Conservation (phyloP, 2,113 vertebrate genomes). For the Mastomys natalensis region DNA sequence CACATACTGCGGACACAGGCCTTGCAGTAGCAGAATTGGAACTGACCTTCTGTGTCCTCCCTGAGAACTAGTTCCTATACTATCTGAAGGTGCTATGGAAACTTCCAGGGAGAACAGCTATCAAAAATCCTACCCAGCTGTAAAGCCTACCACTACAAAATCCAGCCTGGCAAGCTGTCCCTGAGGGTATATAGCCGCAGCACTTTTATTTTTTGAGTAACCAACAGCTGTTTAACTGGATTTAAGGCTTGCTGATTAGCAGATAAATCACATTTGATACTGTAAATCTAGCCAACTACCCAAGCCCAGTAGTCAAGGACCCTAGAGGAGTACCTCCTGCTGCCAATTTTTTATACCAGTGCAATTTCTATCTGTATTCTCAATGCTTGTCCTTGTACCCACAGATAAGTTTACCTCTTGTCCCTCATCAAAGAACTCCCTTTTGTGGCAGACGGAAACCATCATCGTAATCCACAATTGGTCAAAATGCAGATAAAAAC, state of each 20-base stretch:
- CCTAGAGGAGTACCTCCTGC: not conserved
- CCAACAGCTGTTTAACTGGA: not conserved
- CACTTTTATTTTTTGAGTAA: not conserved
- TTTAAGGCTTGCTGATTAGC: not conserved
- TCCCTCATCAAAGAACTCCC: not conserved
- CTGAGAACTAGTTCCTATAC: not conserved
- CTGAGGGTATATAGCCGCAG: too few species aligned
- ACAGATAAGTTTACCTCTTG: not conserved
- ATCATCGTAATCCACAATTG: not conserved
- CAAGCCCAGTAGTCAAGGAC: not conserved
- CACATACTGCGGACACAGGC: not conserved
- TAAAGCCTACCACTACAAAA: not conserved
- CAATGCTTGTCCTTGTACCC: not conserved
- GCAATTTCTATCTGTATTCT: not conserved
- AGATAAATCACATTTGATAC: not conserved
- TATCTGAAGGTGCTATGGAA: not conserved
- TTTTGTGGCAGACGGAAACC: not conserved
- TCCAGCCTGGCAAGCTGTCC: not conserved
- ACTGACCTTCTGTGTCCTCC: not conserved
- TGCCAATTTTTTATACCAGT: not conserved
- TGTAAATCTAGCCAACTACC: not conserved
- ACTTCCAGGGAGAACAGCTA: not conserved
- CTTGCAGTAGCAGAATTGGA: not conserved
- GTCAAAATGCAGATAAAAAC: not conserved
- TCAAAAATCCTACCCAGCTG: not conserved